Evolutionary conservation across 2,888 invertebrate genomes (phyloP), one percentile per base, ranked within the genome.

Genomic region (Plagiodera versicolora): DNA sequence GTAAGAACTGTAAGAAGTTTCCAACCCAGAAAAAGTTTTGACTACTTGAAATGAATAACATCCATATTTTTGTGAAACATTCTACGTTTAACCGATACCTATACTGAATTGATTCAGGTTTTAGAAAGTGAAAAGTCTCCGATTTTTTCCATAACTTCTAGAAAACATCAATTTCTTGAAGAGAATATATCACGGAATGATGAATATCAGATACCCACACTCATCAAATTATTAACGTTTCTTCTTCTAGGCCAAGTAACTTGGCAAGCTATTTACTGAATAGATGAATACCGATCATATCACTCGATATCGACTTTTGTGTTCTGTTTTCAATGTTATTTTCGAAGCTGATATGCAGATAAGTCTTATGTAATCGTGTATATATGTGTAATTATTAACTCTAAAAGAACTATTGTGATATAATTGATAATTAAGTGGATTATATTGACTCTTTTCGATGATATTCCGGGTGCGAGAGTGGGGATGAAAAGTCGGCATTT

Each of bases 391-490:
- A 60, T 63, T 50, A 56, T 62, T 48, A 44, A 56, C 19, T 61
- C 51, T 58, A 48, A 57, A 61, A 62, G 57, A 65, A 63, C 63
- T 58, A 67, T 64, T 70, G 70, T 70, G 70, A 70, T 70, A 70
- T 67, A 70, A 61, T 67, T 67, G 68, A 67, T 67, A 64, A 64
- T 63, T 67, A 67, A 65, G 67, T 68, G 67, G 65, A 65, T 56
- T 58, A 47, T 58, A 51, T 61, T 51, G 56, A 60, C 56, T 58
- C 60, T 60, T 62, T 60, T 57, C 56, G 19, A 50, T 56, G 62
- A 58, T 58, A 61, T 54, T 58, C 52, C 24, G 58, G 62, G 56
- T 18, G 32, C 17, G 50, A 32, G 20, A 35, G 39, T 53, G 53
- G 24, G 24, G 28, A 28, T 45, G 44, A 44, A 39, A 44, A 45